Conservation (phyloP, 1,140 invertebrate genomes). For the Bombus pyrosoma region DNA sequence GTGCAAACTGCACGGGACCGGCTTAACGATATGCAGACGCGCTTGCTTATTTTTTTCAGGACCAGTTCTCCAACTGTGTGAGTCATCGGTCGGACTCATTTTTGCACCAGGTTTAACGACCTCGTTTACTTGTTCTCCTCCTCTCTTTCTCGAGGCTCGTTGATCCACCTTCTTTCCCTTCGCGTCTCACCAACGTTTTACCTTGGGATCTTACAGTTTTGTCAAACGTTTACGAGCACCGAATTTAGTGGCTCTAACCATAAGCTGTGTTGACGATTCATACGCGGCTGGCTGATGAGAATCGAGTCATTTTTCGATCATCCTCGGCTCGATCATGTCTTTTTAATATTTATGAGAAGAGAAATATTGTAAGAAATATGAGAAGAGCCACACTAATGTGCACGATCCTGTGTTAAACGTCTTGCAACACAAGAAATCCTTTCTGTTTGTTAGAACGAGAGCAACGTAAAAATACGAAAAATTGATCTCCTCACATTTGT, state of each 20-base stretch:
- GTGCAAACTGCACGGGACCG: conserved; percentile 7
- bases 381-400: too few species aligned
- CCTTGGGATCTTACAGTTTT: not conserved
- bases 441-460: too few species aligned
- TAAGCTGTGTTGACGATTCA: not conserved
- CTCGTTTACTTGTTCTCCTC: not conserved
- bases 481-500: too few species aligned
- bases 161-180: conserved; percentile 6
- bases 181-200: not conserved
- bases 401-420: too few species aligned
- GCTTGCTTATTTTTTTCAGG: conserved; percentile 27
- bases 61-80: conserved; percentile 18
- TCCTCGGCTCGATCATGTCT: too few species aligned
- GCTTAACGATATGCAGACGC: conserved; percentile 26
- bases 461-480: too few species aligned
- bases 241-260: not conserved
- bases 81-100: conserved; percentile 41
- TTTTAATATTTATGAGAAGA: too few species aligned
- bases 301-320: too few species aligned
- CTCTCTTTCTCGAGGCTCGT: not conserved
- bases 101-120: conserved; percentile 47
- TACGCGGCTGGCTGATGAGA: too few species aligned
- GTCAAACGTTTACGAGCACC: not conserved
- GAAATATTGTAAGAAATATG: too few species aligned
- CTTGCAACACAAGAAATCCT: too few species aligned